Evolutionary conservation across 2,797 vertebrate species (phyloP).

Genomic region (Enteromius treurensis): DNA sequence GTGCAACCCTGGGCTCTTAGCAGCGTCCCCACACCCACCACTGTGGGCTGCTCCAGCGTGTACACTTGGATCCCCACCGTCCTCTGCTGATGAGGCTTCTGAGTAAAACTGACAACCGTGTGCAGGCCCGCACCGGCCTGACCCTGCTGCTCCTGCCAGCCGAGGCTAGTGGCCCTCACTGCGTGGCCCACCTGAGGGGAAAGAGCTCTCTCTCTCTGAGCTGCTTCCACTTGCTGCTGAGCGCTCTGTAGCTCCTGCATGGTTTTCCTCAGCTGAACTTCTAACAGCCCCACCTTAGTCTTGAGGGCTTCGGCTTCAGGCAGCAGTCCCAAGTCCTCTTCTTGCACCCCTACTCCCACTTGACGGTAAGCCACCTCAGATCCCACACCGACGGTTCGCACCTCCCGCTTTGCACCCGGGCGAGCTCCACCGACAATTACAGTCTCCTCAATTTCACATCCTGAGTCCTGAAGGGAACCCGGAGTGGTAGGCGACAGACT

Average conservation of each 20-base stretch:
- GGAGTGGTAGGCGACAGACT: slow-evolving; percentile 71
- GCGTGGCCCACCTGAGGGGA: slow-evolving; percentile 71
- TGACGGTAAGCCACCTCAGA: slow-evolving; percentile 70
- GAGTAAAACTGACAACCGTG: slow-evolving; percentile 79
- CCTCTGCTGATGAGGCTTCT: slow-evolving; percentile 75
- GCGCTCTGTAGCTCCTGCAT: slow-evolving; percentile 80
- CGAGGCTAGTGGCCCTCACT: slow-evolving; percentile 74
- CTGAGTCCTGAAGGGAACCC: slow-evolving; percentile 77
- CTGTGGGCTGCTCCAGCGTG: slow-evolving; percentile 79
- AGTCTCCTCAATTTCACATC: slow-evolving; percentile 82
- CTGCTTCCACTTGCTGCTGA: slow-evolving; percentile 70
- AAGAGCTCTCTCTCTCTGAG: slow-evolving; percentile 57
- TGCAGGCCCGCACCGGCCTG: slow-evolving; percentile 66
- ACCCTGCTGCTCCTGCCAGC: slow-evolving; percentile 74
- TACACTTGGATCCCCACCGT: slow-evolving; percentile 85
- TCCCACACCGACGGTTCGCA: slow-evolving; percentile 77
- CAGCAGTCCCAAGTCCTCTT: slow-evolving; percentile 82
- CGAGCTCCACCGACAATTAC: slow-evolving; percentile 76
- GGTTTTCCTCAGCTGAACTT: slow-evolving; percentile 82
- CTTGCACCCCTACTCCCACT: slow-evolving; percentile 83
- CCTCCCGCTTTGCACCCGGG: slow-evolving; percentile 71
- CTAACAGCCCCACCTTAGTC: slow-evolving; percentile 82
- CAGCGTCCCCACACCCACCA: slow-evolving; percentile 75
- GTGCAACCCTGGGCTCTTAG: slow-evolving; percentile 75
- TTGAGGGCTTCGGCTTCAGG: slow-evolving; percentile 78